A percentile compares a stretch with the other conserved stretches of the same genome.
phyloP scores from a whole-genome alignment of 2,888 invertebrate genomes.

The Drosophila limbata region DNA sequence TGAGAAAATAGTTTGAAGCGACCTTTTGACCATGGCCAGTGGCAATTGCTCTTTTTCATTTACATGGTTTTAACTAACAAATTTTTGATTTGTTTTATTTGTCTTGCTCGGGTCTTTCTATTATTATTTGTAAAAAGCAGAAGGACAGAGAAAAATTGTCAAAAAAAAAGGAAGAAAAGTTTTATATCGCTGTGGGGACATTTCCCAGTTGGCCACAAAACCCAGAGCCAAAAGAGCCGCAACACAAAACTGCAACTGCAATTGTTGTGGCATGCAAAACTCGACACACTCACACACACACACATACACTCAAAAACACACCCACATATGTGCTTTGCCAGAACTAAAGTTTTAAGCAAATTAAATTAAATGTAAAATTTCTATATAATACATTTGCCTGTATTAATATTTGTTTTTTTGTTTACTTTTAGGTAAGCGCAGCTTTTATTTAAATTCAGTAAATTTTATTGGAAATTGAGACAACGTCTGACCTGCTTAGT shows the following conservation, averaged over 20 bases:
- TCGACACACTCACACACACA: constrained; percentile 2
- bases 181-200: constrained; percentile 53
- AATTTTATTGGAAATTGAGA: constrained; percentile 12
- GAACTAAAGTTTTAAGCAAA: constrained; percentile 47
- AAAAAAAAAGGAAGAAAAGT: constrained; percentile 30
- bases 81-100: constrained; percentile 31
- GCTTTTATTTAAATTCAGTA: neutral
- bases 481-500: constrained; percentile 3
- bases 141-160: constrained; percentile 26
- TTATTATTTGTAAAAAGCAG: constrained; percentile 31
- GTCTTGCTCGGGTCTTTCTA: constrained; percentile 11
- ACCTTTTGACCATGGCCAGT: constrained; percentile 19
- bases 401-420: constrained; percentile 42
- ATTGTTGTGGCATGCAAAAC: constrained; percentile 14
- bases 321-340: constrained; percentile 14
- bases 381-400: constrained; percentile 4
- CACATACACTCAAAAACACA: constrained; percentile 8
- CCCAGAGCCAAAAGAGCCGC: constrained; percentile 25
- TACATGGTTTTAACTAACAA: constrained; percentile 10
- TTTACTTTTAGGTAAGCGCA: constrained; percentile 58
- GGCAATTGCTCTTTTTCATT: constrained; percentile 15
- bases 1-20: constrained; percentile 10
- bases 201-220: constrained; percentile 17
- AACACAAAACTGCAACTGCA: constrained; percentile 38
- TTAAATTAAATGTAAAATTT: constrained; percentile 31